Evolutionary conservation across 2,113 vertebrate genomes (phyloP).

Genomic region (Lethenteron camtschaticum): DNA sequence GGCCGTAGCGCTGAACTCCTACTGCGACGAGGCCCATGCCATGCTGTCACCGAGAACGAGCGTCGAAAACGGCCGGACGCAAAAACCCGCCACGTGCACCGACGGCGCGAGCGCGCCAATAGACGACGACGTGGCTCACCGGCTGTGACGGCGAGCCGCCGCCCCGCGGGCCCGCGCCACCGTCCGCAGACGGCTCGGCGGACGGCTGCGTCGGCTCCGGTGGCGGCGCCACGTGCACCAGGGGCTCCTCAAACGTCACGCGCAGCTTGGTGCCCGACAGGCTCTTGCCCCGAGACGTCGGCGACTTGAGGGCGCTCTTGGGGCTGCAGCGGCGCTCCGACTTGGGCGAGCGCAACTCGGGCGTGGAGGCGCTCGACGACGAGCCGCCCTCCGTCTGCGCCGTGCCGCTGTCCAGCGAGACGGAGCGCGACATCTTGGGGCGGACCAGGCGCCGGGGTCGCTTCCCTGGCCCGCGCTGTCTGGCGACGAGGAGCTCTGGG

Average conservation of each 20-base stretch:
- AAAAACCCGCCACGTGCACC: no score
- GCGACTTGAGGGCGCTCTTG: slow-evolving; percentile 93
- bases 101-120: no score
- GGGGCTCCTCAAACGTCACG: slow-evolving; percentile 86
- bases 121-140: no score
- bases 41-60: no score
- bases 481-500: slow-evolving; percentile 48
- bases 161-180: no score
- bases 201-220: background rate
- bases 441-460: slow-evolving; percentile 57
- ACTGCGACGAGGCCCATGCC: no score
- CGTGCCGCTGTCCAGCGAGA: slow-evolving; percentile 20
- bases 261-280: slow-evolving; percentile 75
- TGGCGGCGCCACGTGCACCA: slow-evolving; percentile 43
- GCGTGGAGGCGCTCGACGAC: slow-evolving; percentile 20
- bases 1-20: no score
- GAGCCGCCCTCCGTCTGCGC: slow-evolving; percentile 16
- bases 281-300: slow-evolving; percentile 70
- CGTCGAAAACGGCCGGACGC: no score
- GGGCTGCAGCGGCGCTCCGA: slow-evolving; percentile 66
- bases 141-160: no score
- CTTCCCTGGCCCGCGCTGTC: slow-evolving; percentile 38
- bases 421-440: slow-evolving; percentile 41
- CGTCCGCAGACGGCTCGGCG: background rate
- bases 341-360: slow-evolving; percentile 18